Evolutionary conservation across 2,888 invertebrate species (phyloP).

Genomic region (Apodemia zela): DNA sequence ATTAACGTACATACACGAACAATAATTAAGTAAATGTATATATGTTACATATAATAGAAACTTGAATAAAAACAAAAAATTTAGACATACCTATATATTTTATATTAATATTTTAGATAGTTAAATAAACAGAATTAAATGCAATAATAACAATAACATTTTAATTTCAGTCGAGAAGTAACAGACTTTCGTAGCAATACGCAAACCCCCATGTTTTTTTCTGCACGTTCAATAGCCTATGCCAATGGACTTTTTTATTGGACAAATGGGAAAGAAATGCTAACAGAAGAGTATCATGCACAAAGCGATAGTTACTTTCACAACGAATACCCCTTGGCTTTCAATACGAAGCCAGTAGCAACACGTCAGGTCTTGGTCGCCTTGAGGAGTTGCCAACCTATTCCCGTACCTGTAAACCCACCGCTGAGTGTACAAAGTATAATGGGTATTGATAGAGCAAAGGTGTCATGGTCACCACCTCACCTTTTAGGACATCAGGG

Average conservation of each 20-base stretch:
- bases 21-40: too few relatives aligned
- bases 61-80: too few relatives aligned
- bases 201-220: slow-evolving; percentile 86
- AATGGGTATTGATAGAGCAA: slow-evolving; percentile 87
- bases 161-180: slow-evolving; percentile 81
- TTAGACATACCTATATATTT: too few relatives aligned
- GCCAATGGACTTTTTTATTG: slow-evolving; percentile 91
- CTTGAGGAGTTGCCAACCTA: slow-evolving; percentile 87
- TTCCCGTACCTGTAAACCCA: slow-evolving; percentile 88
- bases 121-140: too few relatives aligned
- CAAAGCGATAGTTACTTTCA: slow-evolving; percentile 87
- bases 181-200: slow-evolving; percentile 87
- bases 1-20: too few relatives aligned
- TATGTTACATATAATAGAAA: too few relatives aligned
- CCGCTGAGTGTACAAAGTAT: slow-evolving; percentile 90
- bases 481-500: slow-evolving; percentile 88
- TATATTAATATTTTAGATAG: too few relatives aligned
- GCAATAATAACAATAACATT: too few relatives aligned
- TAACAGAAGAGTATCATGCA: slow-evolving; percentile 88
- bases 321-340: slow-evolving; percentile 83
- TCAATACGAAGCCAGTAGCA: slow-evolving; percentile 57
- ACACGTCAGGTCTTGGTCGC: slow-evolving; percentile 74
- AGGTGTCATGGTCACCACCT: slow-evolving; percentile 91
- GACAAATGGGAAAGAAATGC: slow-evolving; percentile 89
- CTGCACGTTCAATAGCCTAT: slow-evolving; percentile 87